Evolutionary conservation across 2,888 invertebrate species (phyloP), one percentile per base, ranked within the genome.

Genomic region (Entomobrya multifasciata): DNA sequence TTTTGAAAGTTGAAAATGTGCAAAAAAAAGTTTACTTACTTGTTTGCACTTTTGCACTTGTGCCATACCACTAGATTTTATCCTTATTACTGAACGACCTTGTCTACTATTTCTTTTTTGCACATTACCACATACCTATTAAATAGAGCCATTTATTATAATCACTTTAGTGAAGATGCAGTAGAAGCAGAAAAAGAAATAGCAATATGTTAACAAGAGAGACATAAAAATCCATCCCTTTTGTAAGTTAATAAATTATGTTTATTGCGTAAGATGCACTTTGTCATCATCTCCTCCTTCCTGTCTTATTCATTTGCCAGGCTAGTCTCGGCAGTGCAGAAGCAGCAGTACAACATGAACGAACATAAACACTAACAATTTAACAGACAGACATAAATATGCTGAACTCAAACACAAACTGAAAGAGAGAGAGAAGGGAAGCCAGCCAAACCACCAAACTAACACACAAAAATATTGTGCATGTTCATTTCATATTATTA

Each of bases 231-330:
- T 82, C 82, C 82, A 60, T 72, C 82, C 82, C 82, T 82, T 82
- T 78, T 81, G 57, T 81, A 49, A 82, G 82, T 82, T 82, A 82
- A 82, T 82, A 82, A 82, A 82, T 82, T 82, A 82, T 82, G 82
- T 82, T 82, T 82, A 82, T 82, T 82, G 82, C 82, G 82, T 74
- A 82, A 82, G 81, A 81, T 81, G 81, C 81, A 70, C 81, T 81
- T 81, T 81, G 74, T 82, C 82, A 81, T 81, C 70, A 72, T 74
- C 74, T 82, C 74, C 82, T 82, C 82, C 74, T 74, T 82, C 74
- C 82, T 82, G 82, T 57, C 47, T 49, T 60, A n/a, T 8, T 78
- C 27, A 20, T 60, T 49, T 15, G 57, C 41, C 20, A 1, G 44
- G 20, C 44, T 49, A 52, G n/a, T 15, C 20, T 22, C 22, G 44